These are phyloP conservation scores for Ormyrus labotus DNA, from an alignment of 2,888 invertebrate species.

Conservation along the genomic window DNA sequence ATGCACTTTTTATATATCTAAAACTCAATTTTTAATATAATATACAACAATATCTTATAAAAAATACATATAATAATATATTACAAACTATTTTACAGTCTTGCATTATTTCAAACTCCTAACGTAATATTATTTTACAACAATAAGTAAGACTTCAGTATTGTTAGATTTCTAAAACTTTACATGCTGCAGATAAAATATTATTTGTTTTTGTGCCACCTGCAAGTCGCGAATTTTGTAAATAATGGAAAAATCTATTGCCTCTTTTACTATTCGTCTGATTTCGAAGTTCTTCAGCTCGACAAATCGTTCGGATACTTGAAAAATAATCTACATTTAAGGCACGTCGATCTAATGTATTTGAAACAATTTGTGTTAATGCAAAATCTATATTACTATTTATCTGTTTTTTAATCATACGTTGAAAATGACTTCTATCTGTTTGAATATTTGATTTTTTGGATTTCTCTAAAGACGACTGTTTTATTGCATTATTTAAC, in stretches of 20 bases:
- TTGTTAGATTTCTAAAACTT: slow-evolving; percentile 62
- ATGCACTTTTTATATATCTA: slow-evolving; percentile 5
- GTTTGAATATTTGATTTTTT: slow-evolving; percentile 53
- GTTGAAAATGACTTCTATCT: slow-evolving; percentile 43
- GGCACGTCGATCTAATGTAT: slow-evolving; percentile 78
- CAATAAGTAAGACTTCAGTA: slow-evolving; percentile 9
- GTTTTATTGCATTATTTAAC: slow-evolving; percentile 62
- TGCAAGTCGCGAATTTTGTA: slow-evolving; percentile 78
- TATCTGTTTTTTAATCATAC: slow-evolving; percentile 62
- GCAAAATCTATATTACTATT: slow-evolving; percentile 66
- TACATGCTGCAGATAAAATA: slow-evolving; percentile 69
- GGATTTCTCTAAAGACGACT: slow-evolving; percentile 10
- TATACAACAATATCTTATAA: slow-evolving; percentile 55
- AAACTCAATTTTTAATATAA: slow-evolving; percentile 48
- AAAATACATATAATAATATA: slow-evolving; percentile 31
- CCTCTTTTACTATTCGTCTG: slow-evolving; percentile 81
- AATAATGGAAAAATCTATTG: slow-evolving; percentile 87
- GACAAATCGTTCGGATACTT: slow-evolving; percentile 82
- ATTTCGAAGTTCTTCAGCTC: slow-evolving; percentile 81
- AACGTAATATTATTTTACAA: not conserved
- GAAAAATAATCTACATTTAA: slow-evolving; percentile 84
- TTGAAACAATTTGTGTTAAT: slow-evolving; percentile 78
- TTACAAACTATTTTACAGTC: slow-evolving; percentile 38
- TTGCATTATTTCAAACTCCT: not conserved
- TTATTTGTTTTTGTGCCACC: slow-evolving; percentile 56